Conservation (phyloP, 1,140 invertebrate species). For the Sitobion miscanthi region DNA sequence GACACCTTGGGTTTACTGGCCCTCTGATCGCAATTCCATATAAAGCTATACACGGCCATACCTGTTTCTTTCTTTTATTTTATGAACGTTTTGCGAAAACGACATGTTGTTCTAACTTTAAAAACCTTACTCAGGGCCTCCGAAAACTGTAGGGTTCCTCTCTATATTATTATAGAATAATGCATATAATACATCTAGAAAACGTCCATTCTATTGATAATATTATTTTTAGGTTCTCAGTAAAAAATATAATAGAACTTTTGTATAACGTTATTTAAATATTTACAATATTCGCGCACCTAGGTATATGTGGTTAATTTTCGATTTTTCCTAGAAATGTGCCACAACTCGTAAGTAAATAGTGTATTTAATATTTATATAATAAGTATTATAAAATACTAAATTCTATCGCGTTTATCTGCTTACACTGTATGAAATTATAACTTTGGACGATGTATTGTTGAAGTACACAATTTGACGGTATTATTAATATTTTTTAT, state of each 20-base stretch:
- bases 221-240: not conserved
- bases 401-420: too few relatives aligned
- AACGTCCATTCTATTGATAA: not conserved
- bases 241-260: not conserved
- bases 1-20: slow-evolving; percentile 55
- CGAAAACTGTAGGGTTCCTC: slow-evolving; percentile 4
- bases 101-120: slow-evolving; percentile 33
- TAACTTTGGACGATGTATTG: too few relatives aligned
- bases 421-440: too few relatives aligned
- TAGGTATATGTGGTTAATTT: not conserved
- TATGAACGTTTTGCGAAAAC: slow-evolving; percentile 44
- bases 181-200: not conserved
- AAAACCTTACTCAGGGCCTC: slow-evolving; percentile 30
- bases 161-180: not conserved
- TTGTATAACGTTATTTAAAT: not conserved
- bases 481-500: too few relatives aligned
- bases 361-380: too few relatives aligned
- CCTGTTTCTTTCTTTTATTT: slow-evolving; percentile 52
- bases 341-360: too few relatives aligned
- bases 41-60: slow-evolving; percentile 46
- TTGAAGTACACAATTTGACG: too few relatives aligned
- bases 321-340: not conserved
- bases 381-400: too few relatives aligned
- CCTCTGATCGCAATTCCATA: slow-evolving; percentile 45
- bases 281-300: not conserved